phyloP scores from a whole-genome alignment of 2,797 vertebrate genomes.

The Girardinus metallicus region DNA sequence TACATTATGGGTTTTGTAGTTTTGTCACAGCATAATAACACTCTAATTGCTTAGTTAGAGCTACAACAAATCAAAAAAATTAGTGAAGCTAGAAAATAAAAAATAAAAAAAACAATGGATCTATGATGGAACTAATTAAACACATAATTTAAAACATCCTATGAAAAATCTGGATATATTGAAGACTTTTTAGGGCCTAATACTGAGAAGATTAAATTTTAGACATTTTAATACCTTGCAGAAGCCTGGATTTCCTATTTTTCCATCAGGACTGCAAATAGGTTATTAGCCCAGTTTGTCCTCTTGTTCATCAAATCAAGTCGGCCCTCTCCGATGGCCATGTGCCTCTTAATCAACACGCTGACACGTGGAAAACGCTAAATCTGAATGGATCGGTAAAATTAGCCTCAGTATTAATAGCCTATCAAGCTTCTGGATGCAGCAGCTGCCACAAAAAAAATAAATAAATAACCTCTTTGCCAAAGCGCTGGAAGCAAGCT shows the following conservation, averaged over 20 bases:
- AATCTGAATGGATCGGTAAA: constrained; percentile 85
- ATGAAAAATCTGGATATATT: background rate
- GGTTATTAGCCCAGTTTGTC: constrained; percentile 60
- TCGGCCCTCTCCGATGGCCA: constrained; percentile 70
- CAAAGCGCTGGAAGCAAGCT: constrained; percentile 78
- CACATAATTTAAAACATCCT: background rate
- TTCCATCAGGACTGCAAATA: constrained; percentile 36
- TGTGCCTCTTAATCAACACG: constrained; percentile 83
- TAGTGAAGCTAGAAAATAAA: background rate
- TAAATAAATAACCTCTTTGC: constrained; percentile 72
- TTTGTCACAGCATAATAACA: background rate
- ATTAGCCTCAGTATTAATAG: constrained; percentile 85
- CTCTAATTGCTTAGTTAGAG: background rate
- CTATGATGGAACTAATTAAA: background rate
- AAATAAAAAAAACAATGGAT: background rate
- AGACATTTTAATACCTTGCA: background rate
- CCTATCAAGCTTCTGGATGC: constrained; percentile 83
- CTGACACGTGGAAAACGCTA: constrained; percentile 78
- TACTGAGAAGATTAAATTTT: background rate
- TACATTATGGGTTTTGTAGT: background rate
- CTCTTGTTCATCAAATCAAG: constrained; percentile 66
- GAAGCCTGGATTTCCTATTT: background rate
- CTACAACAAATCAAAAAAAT: background rate
- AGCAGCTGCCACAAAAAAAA: constrained; percentile 77
- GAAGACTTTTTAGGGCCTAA: background rate